Conservation (phyloP, 1,140 invertebrate genomes). For the Drosophila parvula region DNA sequence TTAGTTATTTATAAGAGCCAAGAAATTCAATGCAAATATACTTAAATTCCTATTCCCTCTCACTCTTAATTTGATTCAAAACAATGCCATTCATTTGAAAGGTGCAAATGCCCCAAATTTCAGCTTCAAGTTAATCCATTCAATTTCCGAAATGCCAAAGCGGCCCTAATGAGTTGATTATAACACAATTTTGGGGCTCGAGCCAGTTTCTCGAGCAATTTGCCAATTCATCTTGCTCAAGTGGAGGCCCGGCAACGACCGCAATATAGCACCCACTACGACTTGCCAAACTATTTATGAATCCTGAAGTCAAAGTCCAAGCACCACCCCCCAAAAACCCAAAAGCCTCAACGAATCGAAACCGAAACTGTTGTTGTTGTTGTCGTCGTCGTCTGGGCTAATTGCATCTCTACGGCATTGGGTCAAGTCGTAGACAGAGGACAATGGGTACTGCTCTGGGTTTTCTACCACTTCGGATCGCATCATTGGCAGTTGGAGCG, state of each 20-base stretch:
- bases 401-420: constrained; percentile 61
- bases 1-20: background rate
- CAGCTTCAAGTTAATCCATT: constrained; percentile 13
- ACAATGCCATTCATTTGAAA: constrained; percentile 7
- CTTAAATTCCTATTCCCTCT: background rate
- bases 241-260: constrained; percentile 45
- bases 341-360: constrained; percentile 10
- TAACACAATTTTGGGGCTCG: constrained; percentile 47
- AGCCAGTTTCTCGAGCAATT: constrained; percentile 58
- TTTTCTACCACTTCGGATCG: constrained; percentile 11
- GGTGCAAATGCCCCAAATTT: constrained; percentile 13
- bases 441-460: constrained; percentile 43
- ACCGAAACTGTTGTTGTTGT: constrained; percentile 40
- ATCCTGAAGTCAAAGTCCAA: constrained; percentile 23
- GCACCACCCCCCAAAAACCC: constrained; percentile 5
- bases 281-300: constrained; percentile 71
- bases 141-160: constrained; percentile 11
- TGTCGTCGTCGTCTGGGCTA: constrained; percentile 54
- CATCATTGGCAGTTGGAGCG: constrained; percentile 39
- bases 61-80: background rate
- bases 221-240: constrained; percentile 70
- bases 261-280: constrained; percentile 58
- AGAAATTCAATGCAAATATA: background rate
- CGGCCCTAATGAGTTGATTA: constrained; percentile 42
- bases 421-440: constrained; percentile 37